Percentiles rank a stretch among this genome's conserved stretches.
These are phyloP conservation scores for Hafferia zeledoni DNA, from an alignment of 2,797 vertebrate genomes.

Conservation along the genomic window DNA sequence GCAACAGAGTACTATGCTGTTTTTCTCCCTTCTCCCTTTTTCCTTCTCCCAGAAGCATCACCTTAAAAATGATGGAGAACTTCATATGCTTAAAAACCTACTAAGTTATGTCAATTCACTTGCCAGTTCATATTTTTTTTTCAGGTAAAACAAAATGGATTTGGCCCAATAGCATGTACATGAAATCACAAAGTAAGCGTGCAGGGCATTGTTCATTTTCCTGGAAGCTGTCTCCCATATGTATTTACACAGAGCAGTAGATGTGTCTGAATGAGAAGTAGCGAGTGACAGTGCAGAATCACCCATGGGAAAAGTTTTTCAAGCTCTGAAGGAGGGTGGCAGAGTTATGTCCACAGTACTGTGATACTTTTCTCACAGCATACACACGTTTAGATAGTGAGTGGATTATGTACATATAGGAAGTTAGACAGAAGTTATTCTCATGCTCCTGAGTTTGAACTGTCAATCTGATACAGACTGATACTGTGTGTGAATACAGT, in stretches of 20 bases:
- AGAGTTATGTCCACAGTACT: background rate
- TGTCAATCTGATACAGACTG: background rate
- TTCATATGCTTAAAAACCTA: background rate
- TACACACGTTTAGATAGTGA: background rate
- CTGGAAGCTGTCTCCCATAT: background rate
- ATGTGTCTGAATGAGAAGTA: background rate
- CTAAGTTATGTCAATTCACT: background rate
- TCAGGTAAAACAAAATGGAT: background rate
- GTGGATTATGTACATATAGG: background rate
- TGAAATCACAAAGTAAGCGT: background rate
- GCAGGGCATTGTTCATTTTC: background rate
- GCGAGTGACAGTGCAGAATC: background rate
- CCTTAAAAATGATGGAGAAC: background rate
- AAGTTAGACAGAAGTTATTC: constrained; percentile 21
- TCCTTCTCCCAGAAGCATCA: background rate
- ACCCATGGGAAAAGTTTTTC: background rate
- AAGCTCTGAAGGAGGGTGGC: background rate
- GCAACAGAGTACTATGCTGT: background rate
- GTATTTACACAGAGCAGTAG: background rate
- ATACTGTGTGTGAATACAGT: background rate
- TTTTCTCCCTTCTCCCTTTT: background rate
- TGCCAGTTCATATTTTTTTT: background rate
- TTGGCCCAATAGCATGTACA: background rate
- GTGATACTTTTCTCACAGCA: background rate
- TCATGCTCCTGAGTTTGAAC: constrained; percentile 6